These are phyloP conservation scores for Choreutis nemorana DNA, from an alignment of 2,888 invertebrate species.

Conservation along the genomic window DNA sequence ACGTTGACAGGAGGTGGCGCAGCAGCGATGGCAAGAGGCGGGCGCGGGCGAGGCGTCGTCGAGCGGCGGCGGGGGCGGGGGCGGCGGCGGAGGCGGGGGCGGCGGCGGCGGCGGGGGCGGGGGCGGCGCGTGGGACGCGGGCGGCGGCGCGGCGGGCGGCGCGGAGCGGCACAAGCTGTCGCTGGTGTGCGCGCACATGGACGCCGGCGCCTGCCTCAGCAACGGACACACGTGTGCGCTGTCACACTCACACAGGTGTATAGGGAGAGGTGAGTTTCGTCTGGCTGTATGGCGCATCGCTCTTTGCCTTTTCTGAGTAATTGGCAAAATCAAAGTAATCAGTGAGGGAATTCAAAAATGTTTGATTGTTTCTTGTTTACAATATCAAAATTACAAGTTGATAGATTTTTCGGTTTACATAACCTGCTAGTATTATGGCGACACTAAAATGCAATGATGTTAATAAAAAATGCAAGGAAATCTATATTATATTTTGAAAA, in stretches of 20 bases:
- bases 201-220: conserved; percentile 47
- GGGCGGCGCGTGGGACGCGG: too few relatives aligned
- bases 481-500: too few relatives aligned
- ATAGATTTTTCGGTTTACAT: too few relatives aligned
- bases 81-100: conserved; percentile 23
- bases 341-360: too few relatives aligned
- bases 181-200: conserved; percentile 51
- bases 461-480: too few relatives aligned
- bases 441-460: too few relatives aligned
- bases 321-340: too few relatives aligned
- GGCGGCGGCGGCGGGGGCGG: conserved; percentile 14
- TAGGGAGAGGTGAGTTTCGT: conserved; percentile 39
- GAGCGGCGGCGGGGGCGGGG: conserved; percentile 16
- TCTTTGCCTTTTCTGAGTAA: conserved; percentile 2
- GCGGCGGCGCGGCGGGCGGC: conserved; percentile 28
- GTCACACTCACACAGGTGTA: conserved; percentile 48
- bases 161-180: conserved; percentile 40
- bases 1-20: conserved; percentile 40
- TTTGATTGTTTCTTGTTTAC: too few relatives aligned
- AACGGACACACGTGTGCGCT: conserved; percentile 45
- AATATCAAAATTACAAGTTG: too few relatives aligned
- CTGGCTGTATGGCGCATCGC: background rate
- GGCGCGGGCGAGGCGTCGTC: conserved; percentile 41
- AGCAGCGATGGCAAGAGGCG: conserved; percentile 10
- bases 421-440: too few relatives aligned